Conservation (phyloP, 2,113 vertebrate genomes). For the Corvus hawaiiensis region DNA sequence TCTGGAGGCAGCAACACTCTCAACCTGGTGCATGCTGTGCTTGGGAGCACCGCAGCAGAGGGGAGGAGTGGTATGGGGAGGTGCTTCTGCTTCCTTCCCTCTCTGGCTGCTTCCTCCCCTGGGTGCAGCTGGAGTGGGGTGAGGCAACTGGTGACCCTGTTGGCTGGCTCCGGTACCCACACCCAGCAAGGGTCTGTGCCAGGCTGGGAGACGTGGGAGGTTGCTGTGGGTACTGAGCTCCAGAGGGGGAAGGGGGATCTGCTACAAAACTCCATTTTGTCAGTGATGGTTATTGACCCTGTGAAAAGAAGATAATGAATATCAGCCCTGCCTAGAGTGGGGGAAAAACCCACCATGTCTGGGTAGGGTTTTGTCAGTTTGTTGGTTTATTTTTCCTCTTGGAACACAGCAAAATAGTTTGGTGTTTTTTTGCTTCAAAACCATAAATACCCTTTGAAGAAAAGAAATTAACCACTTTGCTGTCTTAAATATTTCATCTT, state of each 20-base stretch:
- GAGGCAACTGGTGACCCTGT: accelerated
- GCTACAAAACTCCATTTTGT: neutral
- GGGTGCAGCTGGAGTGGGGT: neutral
- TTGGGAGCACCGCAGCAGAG: neutral
- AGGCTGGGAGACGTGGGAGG: neutral
- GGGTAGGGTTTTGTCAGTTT: neutral
- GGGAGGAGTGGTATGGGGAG: neutral
- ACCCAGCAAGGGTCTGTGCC: neutral
- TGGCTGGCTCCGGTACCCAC: neutral
- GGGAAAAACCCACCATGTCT: neutral
- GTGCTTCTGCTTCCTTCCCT: slow-evolving; percentile 35
- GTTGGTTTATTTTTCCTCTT: neutral
- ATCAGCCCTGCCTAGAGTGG: neutral
- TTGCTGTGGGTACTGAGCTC: neutral
- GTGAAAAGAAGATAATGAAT: neutral
- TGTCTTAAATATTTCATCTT: neutral
- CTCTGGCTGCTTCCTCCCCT: slow-evolving; percentile 55
- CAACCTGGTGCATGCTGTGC: neutral
- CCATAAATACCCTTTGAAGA: neutral
- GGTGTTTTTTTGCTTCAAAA: neutral
- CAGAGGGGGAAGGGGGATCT: accelerated
- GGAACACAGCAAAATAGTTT: neutral
- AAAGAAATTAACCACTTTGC: neutral
- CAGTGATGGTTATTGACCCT: neutral
- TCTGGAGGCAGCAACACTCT: neutral